phyloP scores from a whole-genome alignment of 2,888 invertebrate genomes.

The Subacronicta megacephala region DNA sequence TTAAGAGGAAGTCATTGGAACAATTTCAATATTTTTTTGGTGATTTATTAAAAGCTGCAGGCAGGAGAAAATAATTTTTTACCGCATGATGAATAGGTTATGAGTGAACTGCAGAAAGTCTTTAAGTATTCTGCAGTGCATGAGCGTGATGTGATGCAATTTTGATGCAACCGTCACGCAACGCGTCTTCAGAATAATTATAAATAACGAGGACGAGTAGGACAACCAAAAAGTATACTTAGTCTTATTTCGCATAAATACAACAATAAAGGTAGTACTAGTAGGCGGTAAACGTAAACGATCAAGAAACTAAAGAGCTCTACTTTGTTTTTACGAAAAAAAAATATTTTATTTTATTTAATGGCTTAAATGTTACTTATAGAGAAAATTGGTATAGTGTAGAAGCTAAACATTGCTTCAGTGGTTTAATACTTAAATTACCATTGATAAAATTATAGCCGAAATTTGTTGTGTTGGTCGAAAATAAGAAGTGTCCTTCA shows the following conservation, averaged over 20 bases:
- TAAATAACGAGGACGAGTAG: conserved; percentile 21
- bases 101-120: conserved; percentile 12
- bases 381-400: too few species aligned
- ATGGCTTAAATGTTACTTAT: too few species aligned
- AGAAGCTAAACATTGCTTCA: conserved; percentile 23
- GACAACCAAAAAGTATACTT: conserved; percentile 4
- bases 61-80: too few species aligned
- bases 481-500: conserved; percentile 20
- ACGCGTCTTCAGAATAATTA: conserved; percentile 49
- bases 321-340: too few species aligned
- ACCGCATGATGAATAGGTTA: background rate
- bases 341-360: too few species aligned
- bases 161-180: conserved; percentile 50
- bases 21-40: background rate
- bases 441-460: conserved; percentile 2
- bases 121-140: conserved; percentile 50
- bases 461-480: conserved; percentile 11
- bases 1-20: conserved; percentile 1
- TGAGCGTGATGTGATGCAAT: conserved; percentile 46
- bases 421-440: conserved; percentile 15
- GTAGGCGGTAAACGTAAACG: too few species aligned
- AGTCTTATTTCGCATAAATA: too few species aligned
- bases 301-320: too few species aligned
- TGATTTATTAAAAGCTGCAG: too few species aligned
- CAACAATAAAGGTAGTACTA: too few species aligned